Evolutionary conservation across 2,113 vertebrate species (phyloP), one percentile per base, ranked within the genome.

Genomic region (Lonchura striata): DNA sequence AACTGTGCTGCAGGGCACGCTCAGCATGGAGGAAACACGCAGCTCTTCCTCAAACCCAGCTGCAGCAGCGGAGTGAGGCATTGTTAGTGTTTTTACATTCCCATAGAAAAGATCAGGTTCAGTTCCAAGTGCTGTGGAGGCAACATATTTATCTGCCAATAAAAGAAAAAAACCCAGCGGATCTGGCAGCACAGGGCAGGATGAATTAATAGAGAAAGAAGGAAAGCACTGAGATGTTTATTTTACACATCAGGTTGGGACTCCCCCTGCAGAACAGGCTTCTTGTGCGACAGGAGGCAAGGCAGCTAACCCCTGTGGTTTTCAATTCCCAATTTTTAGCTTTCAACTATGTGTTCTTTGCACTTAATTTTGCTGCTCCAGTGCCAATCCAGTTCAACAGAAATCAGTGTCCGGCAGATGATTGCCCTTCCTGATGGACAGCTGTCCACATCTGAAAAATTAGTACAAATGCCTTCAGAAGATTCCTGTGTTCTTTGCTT

Each of bases 271-370:
- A 82, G 81, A 53, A 90, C 39, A 65, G 66, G 54, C 71, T 82
- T 95, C 64, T 59, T 47, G 27, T 52, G 71, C 15, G 11, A 74
- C 47, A 64, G 50, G 23, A 91, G 75, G 52, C 33, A 87, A 86
- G 42, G 59, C 68, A 69, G 59, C 66, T 85, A 92, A 87, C 50
- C 66, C 75, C 79, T 66, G 66, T 49, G 68, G 52, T 9, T 86
- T 95, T 68, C 74, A 88, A 92, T 95, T 94, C 80, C 39, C n/a
- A 31, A 2, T n/a, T 90, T 86, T 88, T 71, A 90, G 33, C 76
- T 94, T 89, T 94, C 76, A 92, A 90, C 53, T 82, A 75, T 53
- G 44, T 7, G 25, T 75, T 30, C 41, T 90, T 90, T 94, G 52
- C 76, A 75, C 60, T 78, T 42, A 31, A 54, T 68, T 93, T 75